Evolutionary conservation across 1,140 invertebrate species (phyloP).

Genomic region (Trypoxylus dichotomus): DNA sequence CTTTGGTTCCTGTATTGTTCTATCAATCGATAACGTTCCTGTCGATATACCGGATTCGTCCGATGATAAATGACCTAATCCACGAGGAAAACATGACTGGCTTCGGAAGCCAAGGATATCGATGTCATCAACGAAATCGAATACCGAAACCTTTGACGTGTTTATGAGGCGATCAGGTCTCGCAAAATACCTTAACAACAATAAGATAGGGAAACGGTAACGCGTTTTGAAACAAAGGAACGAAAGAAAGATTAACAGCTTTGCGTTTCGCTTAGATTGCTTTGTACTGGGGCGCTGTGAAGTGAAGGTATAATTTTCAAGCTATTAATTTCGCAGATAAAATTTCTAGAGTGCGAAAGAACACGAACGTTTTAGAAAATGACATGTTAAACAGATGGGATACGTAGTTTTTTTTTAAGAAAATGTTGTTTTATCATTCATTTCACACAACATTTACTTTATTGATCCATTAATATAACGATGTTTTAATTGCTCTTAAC

Average conservation of each 20-base stretch:
- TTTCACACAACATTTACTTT: too few species aligned
- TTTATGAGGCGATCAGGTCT: background rate
- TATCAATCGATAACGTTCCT: background rate
- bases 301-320: background rate
- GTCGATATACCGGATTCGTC: background rate
- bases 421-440: too few species aligned
- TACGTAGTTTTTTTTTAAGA: background rate
- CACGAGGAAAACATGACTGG: background rate
- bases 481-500: too few species aligned
- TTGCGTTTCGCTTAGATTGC: background rate
- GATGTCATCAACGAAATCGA: background rate
- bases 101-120: slow-evolving; percentile 5
- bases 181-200: background rate
- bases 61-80: slow-evolving; percentile 2
- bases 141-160: slow-evolving; percentile 5
- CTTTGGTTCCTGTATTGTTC: background rate
- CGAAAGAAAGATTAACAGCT: background rate
- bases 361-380: background rate
- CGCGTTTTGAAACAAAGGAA: background rate
- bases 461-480: too few species aligned
- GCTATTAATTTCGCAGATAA: background rate
- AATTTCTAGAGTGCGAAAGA: background rate
- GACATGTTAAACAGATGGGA: background rate
- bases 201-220: background rate
- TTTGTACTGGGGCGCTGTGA: background rate